Percentiles rank a stretch among this genome's conserved stretches.
phyloP scores from a whole-genome alignment of 2,888 invertebrate genomes.

The Microchrysa polita region DNA sequence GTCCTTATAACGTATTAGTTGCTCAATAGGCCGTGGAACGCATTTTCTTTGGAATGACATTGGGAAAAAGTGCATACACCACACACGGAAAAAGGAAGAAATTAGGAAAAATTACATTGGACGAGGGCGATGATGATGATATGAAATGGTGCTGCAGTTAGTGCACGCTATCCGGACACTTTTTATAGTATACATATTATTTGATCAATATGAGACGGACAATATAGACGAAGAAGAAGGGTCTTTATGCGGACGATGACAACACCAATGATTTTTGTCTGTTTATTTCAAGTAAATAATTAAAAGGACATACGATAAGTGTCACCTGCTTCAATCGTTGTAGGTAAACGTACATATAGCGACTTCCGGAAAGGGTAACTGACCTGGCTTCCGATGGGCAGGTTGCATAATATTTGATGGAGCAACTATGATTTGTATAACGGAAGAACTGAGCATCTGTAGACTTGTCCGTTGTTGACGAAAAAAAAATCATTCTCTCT shows the following conservation, averaged over 20 bases:
- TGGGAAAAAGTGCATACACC: background rate
- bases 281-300: conserved; percentile 39
- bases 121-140: conserved; percentile 36
- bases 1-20: conserved; percentile 10
- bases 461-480: too few relatives aligned
- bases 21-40: conserved; percentile 32
- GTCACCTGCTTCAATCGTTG: conserved; percentile 23
- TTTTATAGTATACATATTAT: too few relatives aligned
- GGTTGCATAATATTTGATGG: too few relatives aligned
- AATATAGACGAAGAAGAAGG: conserved; percentile 3
- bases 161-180: background rate
- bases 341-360: too few relatives aligned
- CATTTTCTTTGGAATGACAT: conserved; percentile 25
- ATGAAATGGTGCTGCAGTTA: background rate
- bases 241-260: background rate
- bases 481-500: too few relatives aligned
- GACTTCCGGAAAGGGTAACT: too few relatives aligned
- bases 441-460: too few relatives aligned
- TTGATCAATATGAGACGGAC: conserved; percentile 29
- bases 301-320: conserved; percentile 1
- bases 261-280: background rate
- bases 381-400: too few relatives aligned
- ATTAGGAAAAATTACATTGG: conserved; percentile 21
- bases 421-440: too few relatives aligned
- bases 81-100: conserved; percentile 11